phyloP scores from a whole-genome alignment of 2,888 invertebrate genomes.

The Megaustenia siamemsis region DNA sequence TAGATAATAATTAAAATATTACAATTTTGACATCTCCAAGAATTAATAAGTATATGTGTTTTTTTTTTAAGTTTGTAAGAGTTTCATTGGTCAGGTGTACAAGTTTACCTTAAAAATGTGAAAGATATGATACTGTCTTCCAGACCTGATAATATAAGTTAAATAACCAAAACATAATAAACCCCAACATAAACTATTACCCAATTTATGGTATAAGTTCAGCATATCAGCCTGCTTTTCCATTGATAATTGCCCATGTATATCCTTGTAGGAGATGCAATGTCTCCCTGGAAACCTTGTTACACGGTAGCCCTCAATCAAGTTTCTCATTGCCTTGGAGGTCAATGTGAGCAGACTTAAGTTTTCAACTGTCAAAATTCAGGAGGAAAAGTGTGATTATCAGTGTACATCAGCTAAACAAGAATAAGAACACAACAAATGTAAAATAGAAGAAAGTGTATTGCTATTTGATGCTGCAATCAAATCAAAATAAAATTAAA shows the following conservation, averaged over 20 bases:
- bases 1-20: no score
- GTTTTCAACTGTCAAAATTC: conserved; percentile 73
- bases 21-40: no score
- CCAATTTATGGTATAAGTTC: conserved; percentile 71
- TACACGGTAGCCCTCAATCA: conserved; percentile 76
- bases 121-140: not conserved
- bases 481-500: no score
- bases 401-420: no score
- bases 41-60: no score
- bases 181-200: conserved; percentile 61
- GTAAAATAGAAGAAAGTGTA: no score
- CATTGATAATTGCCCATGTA: conserved; percentile 64
- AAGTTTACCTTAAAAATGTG: no score
- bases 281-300: conserved; percentile 67
- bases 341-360: conserved; percentile 77
- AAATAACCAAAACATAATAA: not conserved
- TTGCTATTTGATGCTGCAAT: no score
- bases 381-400: no score
- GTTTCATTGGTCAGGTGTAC: no score
- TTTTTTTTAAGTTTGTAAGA: no score
- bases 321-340: conserved; percentile 77
- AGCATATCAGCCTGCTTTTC: conserved; percentile 69
- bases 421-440: no score
- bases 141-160: not conserved
- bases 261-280: conserved; percentile 62